Percentiles rank a stretch among this genome's conserved stretches.
Evolutionary conservation across 1,140 invertebrate species (phyloP).

Genomic region (Archivesica marissinica): DNA sequence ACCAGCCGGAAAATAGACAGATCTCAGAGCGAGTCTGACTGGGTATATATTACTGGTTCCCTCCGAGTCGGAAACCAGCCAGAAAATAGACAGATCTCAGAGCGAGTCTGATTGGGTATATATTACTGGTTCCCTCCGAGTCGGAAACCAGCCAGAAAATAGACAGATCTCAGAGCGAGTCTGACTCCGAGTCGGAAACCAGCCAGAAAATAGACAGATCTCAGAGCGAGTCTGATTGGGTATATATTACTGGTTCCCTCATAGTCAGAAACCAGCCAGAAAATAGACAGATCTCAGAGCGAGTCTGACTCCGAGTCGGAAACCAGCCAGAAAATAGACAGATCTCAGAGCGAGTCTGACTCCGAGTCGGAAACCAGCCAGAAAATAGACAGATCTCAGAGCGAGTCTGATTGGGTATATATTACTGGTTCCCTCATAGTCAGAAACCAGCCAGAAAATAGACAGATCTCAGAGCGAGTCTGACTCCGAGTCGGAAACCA

Average conservation of each 20-base stretch:
- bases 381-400: background rate
- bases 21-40: background rate
- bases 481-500: too few species aligned
- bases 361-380: too few species aligned
- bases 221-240: background rate
- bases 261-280: too few species aligned
- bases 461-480: background rate
- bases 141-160: background rate
- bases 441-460: background rate
- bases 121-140: conserved; percentile 4
- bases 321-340: background rate
- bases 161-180: background rate
- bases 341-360: background rate
- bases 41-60: background rate
- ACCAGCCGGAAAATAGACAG: background rate
- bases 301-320: too few species aligned
- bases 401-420: background rate
- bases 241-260: conserved; percentile 1
- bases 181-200: too few species aligned
- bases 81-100: background rate
- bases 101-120: background rate
- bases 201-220: background rate
- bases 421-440: conserved; percentile 12
- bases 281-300: background rate
- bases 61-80: too few species aligned